phyloP scores from a whole-genome alignment of 2,113 vertebrate genomes.

The Brachirus orientalis region DNA sequence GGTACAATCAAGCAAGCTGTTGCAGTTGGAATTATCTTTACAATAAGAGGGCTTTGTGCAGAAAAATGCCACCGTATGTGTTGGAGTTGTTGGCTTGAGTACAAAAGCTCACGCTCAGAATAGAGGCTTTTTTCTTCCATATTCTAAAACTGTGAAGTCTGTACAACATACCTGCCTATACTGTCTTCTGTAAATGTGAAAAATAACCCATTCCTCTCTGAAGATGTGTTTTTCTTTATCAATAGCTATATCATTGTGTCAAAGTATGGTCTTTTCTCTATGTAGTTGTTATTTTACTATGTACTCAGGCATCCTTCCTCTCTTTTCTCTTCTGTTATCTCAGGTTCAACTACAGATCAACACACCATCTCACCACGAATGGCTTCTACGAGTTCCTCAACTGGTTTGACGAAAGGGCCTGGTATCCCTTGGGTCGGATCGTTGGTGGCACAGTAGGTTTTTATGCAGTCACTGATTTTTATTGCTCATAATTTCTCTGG shows the following conservation, averaged over 20 bases:
- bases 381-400: conserved; percentile 99
- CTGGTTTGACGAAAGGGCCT: conserved; percentile 99
- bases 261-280: conserved; percentile 7
- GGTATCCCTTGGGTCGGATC: conserved; percentile 98
- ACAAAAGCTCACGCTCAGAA: conserved; percentile 41
- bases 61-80: conserved; percentile 24
- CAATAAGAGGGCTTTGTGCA: conserved; percentile 46
- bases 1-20: conserved; percentile 11
- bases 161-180: conserved; percentile 14
- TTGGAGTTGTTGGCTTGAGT: conserved; percentile 43
- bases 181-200: conserved; percentile 34
- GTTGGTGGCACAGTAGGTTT: conserved; percentile 97
- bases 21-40: conserved; percentile 23
- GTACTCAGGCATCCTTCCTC: conserved; percentile 1
- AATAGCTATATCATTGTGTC: conserved; percentile 7
- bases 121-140: conserved; percentile 18
- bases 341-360: conserved; percentile 99
- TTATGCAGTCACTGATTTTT: not conserved
- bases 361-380: conserved; percentile 97
- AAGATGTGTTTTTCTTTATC: conserved; percentile 12
- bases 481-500: not conserved
- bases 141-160: conserved; percentile 26
- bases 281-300: conserved; percentile 11
- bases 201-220: conserved; percentile 25
- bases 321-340: conserved; percentile 8